phyloP scores from a whole-genome alignment of 2,797 vertebrate genomes.

The Acropternis orthonyx region DNA sequence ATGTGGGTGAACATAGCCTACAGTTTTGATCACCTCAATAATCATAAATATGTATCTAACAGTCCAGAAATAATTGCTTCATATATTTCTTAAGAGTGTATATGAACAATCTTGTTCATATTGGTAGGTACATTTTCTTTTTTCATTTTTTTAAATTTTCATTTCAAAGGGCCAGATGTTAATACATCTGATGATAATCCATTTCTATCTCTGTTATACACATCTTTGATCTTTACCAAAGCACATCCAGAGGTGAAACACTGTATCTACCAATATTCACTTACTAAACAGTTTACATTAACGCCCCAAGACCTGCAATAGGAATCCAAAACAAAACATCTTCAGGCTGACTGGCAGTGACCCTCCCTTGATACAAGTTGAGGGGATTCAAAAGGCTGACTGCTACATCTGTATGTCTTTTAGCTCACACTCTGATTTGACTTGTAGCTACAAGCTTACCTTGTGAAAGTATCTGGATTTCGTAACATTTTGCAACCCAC shows the following conservation, averaged over 20 bases:
- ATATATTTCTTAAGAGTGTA: neutral
- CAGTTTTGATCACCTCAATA: neutral
- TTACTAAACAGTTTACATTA: neutral
- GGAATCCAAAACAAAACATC: neutral
- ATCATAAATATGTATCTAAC: neutral
- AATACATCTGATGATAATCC: neutral
- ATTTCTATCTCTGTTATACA: neutral
- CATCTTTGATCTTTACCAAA: neutral
- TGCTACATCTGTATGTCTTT: neutral
- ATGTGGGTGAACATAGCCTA: neutral
- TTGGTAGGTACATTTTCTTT: neutral
- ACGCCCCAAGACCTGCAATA: neutral
- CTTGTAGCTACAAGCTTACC: neutral
- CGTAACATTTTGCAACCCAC: neutral
- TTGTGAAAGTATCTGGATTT: neutral
- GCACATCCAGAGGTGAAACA: neutral
- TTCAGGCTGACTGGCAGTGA: neutral
- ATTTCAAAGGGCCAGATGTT: neutral
- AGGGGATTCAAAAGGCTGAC: neutral
- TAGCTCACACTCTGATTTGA: neutral
- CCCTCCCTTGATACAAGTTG: fast-evolving
- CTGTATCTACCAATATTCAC: neutral
- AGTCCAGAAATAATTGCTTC: neutral
- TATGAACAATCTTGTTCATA: neutral
- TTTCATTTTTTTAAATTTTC: neutral